Evolutionary conservation across 2,888 invertebrate species (phyloP).

Genomic region (Drosophila demipolita): DNA sequence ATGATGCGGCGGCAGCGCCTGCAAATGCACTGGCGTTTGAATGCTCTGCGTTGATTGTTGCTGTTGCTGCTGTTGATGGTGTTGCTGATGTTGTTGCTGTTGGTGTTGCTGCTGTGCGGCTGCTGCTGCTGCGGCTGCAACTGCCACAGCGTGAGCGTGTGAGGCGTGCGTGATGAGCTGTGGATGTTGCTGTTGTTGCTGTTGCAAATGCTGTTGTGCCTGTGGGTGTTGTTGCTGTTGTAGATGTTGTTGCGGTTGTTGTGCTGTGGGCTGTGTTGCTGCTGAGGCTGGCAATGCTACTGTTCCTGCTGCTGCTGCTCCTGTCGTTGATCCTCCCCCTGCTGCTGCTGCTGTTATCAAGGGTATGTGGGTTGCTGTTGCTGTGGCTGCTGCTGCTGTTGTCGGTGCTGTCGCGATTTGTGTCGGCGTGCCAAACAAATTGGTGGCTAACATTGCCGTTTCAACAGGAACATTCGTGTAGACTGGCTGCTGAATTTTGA

Average conservation of each 20-base stretch:
- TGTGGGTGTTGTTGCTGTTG: slow-evolving; percentile 41
- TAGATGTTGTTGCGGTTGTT: slow-evolving; percentile 41
- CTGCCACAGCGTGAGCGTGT: slow-evolving; percentile 58
- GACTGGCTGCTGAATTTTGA: slow-evolving; percentile 88
- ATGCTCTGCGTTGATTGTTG: slow-evolving; percentile 62
- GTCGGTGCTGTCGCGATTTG: slow-evolving; percentile 79
- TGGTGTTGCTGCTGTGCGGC: slow-evolving; percentile 57
- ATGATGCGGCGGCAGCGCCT: slow-evolving; percentile 36
- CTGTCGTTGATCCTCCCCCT: slow-evolving; percentile 77
- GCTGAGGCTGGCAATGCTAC: slow-evolving; percentile 62
- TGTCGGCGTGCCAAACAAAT: slow-evolving; percentile 83
- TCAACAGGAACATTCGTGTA: slow-evolving; percentile 89
- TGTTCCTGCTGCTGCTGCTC: slow-evolving; percentile 77
- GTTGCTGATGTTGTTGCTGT: neutral
- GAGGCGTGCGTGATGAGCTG: slow-evolving; percentile 63
- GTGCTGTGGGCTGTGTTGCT: slow-evolving; percentile 53
- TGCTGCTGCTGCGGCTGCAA: slow-evolving; percentile 54
- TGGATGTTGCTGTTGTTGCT: slow-evolving; percentile 53
- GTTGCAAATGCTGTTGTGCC: slow-evolving; percentile 53
- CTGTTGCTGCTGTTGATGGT: slow-evolving; percentile 58
- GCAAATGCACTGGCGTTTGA: slow-evolving; percentile 61
- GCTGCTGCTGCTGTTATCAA: slow-evolving; percentile 81
- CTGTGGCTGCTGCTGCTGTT: slow-evolving; percentile 76
- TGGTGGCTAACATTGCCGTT: slow-evolving; percentile 86
- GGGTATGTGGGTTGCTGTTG: slow-evolving; percentile 82